phyloP scores from a whole-genome alignment of 2,888 invertebrate genomes.

The Drosophila imparisetae region DNA sequence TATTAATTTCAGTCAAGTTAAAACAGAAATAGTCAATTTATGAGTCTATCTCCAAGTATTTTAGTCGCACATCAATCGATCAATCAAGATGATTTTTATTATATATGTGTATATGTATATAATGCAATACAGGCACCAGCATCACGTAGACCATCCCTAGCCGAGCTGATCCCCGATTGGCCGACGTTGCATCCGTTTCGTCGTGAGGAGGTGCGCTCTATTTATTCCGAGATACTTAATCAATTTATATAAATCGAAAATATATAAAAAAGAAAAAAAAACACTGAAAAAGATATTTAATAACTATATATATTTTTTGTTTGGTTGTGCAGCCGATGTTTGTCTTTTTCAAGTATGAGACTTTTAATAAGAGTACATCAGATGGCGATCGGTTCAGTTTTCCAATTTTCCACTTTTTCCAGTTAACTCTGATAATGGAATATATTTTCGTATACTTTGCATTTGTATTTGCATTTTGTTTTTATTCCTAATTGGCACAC shows the following conservation, averaged over 20 bases:
- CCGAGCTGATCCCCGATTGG: slow-evolving; percentile 98
- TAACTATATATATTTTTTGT: slow-evolving; percentile 41
- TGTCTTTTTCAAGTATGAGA: slow-evolving; percentile 1
- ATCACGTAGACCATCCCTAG: slow-evolving; percentile 94
- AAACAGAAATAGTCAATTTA: background rate
- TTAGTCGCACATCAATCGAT: slow-evolving; percentile 12
- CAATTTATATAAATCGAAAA: slow-evolving; percentile 14
- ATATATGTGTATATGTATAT: slow-evolving; percentile 31
- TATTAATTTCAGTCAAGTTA: background rate
- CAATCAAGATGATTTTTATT: background rate
- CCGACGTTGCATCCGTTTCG: slow-evolving; percentile 88
- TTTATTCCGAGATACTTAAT: slow-evolving; percentile 20
- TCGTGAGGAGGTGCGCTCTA: slow-evolving; percentile 88
- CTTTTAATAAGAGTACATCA: background rate
- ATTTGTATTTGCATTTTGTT: slow-evolving; percentile 42
- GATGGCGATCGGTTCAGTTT: slow-evolving; percentile 4
- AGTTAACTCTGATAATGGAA: slow-evolving; percentile 10
- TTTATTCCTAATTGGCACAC: slow-evolving; percentile 1
- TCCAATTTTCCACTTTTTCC: background rate
- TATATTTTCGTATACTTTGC: background rate
- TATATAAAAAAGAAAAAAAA: background rate
- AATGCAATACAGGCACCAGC: slow-evolving; percentile 83
- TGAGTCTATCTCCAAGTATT: slow-evolving; percentile 1
- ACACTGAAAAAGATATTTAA: background rate
- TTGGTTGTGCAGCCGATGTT: slow-evolving; percentile 26